Conservation (phyloP, 2,113 vertebrate species). For the Sorex araneus region DNA sequence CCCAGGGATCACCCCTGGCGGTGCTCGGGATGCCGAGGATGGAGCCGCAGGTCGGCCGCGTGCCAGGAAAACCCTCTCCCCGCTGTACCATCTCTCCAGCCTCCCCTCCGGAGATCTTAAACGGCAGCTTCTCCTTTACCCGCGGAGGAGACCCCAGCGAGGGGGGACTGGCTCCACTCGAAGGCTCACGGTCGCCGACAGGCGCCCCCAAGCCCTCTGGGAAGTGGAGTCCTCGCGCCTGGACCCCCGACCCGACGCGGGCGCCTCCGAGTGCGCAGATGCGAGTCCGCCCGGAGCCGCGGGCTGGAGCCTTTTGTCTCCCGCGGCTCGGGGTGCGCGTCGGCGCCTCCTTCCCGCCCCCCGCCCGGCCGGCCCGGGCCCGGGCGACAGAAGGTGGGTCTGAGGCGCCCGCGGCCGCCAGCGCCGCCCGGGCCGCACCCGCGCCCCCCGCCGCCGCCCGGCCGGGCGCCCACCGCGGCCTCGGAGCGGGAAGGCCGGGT, state of each 20-base stretch:
- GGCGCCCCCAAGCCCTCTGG: conserved; percentile 54
- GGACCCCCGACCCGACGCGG: conserved; percentile 3
- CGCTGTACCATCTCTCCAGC: not conserved
- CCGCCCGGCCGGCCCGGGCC: not conserved
- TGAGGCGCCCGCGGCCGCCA: fast-evolving
- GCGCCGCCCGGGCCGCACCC: fast-evolving
- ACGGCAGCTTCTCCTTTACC: not conserved
- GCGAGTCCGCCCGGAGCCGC: conserved; percentile 29
- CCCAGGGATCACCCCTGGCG: no score
- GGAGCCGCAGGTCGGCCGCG: no score
- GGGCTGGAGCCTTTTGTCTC: conserved; percentile 55
- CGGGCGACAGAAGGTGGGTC: no score
- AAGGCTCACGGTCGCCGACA: not conserved
- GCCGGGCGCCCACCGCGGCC: not conserved
- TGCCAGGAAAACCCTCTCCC: no score
- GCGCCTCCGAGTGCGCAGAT: conserved; percentile 54
- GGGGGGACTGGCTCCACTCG: not conserved
- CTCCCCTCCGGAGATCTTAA: not conserved
- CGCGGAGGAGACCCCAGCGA: not conserved
- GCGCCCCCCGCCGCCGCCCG: not conserved
- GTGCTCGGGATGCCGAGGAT: no score
- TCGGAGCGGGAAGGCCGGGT: no score
- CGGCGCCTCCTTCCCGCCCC: not conserved
- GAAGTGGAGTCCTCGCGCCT: conserved; percentile 58
- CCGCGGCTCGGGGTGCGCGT: not conserved